These are phyloP conservation scores for Harmothoe impar DNA, from an alignment of 2,888 invertebrate species.

Conservation along the genomic window DNA sequence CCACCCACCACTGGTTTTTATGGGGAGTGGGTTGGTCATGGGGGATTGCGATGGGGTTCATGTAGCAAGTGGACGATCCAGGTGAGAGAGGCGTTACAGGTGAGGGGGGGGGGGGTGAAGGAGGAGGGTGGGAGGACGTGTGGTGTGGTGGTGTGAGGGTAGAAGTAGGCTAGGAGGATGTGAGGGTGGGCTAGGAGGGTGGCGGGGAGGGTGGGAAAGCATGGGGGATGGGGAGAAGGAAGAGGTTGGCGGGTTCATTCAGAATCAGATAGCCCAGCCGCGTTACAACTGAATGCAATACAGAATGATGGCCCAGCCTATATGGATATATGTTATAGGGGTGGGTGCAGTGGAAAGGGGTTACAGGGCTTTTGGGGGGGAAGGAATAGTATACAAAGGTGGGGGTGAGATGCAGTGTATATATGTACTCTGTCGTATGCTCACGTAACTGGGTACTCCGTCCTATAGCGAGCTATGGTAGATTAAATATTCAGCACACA, in stretches of 20 bases:
- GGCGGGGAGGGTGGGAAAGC: not conserved
- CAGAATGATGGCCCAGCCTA: too few species aligned
- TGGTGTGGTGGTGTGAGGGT: not conserved
- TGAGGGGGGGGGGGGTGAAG: conserved; percentile 12
- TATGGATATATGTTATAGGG: not conserved
- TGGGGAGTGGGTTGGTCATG: not conserved
- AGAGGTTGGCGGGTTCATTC: conserved; percentile 1
- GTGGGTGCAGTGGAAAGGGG: not conserved
- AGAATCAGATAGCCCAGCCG: not conserved
- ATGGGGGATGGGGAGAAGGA: not conserved
- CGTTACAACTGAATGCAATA: not conserved
- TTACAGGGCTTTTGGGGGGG: not conserved
- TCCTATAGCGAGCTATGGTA: not conserved
- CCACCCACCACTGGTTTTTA: not conserved
- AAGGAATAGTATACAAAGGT: not conserved
- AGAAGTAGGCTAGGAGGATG: not conserved
- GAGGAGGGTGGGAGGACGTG: too few species aligned
- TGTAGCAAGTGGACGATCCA: conserved; percentile 19
- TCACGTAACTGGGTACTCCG: not conserved
- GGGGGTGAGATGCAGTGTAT: too few species aligned
- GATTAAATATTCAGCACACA: conserved; percentile 7
- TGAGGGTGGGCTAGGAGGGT: not conserved
- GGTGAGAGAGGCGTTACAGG: not conserved
- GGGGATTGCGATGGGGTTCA: not conserved
- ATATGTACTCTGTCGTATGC: not conserved